A percentile compares a stretch with the other conserved stretches of the same genome.
These are phyloP conservation scores for Etheostoma nigrum DNA, from an alignment of 2,797 vertebrate genomes.

Conservation along the genomic window DNA sequence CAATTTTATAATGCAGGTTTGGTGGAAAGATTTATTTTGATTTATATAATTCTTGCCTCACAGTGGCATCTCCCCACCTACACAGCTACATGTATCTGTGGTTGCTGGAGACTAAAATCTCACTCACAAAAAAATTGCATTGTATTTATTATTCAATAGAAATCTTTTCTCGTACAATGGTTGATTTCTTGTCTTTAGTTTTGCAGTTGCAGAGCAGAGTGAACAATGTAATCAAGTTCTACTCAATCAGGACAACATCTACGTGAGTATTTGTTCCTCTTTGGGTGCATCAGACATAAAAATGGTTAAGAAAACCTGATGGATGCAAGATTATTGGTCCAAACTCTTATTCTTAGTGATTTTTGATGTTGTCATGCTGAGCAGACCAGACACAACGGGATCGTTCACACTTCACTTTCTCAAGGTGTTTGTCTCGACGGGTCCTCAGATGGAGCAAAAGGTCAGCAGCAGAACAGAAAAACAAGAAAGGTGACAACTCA, in stretches of 20 bases:
- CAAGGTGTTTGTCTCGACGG: slow-evolving; percentile 8
- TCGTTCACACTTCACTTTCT: slow-evolving; percentile 12
- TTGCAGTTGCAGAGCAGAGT: too few relatives aligned
- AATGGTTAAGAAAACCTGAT: neutral
- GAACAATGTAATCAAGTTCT: neutral
- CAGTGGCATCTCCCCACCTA: slow-evolving; percentile 52
- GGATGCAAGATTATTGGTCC: neutral
- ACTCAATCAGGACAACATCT: neutral
- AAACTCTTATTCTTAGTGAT: too few relatives aligned
- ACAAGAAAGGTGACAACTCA: neutral
- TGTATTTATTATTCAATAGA: too few relatives aligned
- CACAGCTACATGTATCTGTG: slow-evolving; percentile 15
- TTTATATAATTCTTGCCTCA: slow-evolving; percentile 13
- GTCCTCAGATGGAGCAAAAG: slow-evolving; percentile 33
- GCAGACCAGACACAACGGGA: slow-evolving; percentile 1
- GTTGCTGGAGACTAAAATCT: neutral
- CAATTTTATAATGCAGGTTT: neutral
- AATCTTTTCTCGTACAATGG: neutral
- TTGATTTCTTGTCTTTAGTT: slow-evolving; percentile 1
- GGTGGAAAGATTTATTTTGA: slow-evolving; percentile 18
- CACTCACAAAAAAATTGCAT: neutral
- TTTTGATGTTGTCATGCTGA: slow-evolving; percentile 1
- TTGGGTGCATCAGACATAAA: neutral
- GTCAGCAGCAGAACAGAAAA: slow-evolving; percentile 16
- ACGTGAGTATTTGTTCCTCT: neutral